Conservation (phyloP, 2,888 invertebrate species). For the Drosophila limbata region DNA sequence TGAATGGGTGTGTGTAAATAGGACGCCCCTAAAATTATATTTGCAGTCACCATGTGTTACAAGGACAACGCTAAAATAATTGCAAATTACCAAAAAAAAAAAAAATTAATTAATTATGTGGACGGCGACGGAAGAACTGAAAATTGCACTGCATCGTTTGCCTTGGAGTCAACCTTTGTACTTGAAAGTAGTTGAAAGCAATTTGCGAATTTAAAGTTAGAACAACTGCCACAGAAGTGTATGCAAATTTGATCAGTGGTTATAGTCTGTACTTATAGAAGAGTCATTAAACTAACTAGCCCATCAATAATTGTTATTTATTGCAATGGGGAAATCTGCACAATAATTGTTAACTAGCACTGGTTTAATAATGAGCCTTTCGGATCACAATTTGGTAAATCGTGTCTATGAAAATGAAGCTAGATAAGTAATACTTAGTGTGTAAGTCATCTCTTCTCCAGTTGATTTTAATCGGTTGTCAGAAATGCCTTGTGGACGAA, state of each 20-base stretch:
- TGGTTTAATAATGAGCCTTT: too few species aligned
- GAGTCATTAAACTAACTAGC: neutral
- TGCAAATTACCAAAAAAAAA: constrained; percentile 32
- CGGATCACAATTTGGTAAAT: too few species aligned
- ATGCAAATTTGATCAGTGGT: neutral
- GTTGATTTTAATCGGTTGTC: too few species aligned
- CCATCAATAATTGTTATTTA: neutral
- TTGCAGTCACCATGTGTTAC: constrained; percentile 20
- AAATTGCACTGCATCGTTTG: constrained; percentile 7
- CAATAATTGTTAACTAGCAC: neutral
- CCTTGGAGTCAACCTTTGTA: constrained; percentile 16
- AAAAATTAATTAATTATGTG: constrained; percentile 45
- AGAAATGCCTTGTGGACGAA: too few species aligned
- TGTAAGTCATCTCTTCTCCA: too few species aligned
- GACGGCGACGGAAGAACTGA: constrained; percentile 5
- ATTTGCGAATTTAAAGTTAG: constrained; percentile 46
- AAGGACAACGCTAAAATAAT: constrained; percentile 15
- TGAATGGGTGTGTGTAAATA: neutral
- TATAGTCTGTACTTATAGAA: neutral
- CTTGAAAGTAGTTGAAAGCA: constrained; percentile 34
- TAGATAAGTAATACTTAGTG: too few species aligned
- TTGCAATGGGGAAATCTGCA: too few species aligned
- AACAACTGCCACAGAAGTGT: neutral
- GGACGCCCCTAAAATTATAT: constrained; percentile 22
- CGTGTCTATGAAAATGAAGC: too few species aligned